phyloP scores from a whole-genome alignment of 2,888 invertebrate species.

The Antheraea assamensis region DNA sequence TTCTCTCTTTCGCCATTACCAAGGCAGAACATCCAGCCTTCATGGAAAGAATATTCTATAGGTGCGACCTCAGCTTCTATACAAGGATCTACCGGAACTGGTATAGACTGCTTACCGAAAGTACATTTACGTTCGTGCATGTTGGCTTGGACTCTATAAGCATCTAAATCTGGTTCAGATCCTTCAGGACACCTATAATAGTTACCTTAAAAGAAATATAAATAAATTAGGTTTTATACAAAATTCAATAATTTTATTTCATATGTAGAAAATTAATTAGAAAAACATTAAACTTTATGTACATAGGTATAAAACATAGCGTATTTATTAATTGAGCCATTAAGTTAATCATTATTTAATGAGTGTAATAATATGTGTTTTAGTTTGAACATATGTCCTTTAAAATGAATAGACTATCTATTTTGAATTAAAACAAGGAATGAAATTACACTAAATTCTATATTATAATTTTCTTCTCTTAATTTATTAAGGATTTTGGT shows the following conservation, averaged over 20 bases:
- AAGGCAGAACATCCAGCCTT: slow-evolving; percentile 78
- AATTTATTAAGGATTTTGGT: too few relatives aligned
- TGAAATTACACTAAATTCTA: too few relatives aligned
- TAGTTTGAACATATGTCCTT: too few relatives aligned
- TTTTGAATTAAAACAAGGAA: too few relatives aligned
- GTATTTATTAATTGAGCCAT: too few relatives aligned
- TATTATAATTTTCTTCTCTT: too few relatives aligned
- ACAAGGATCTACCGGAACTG: slow-evolving; percentile 67
- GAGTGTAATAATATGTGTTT: too few relatives aligned
- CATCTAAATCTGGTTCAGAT: slow-evolving; percentile 70
- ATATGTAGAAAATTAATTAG: not conserved
- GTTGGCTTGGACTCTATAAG: slow-evolving; percentile 68
- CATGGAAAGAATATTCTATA: slow-evolving; percentile 73
- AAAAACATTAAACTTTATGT: too few relatives aligned
- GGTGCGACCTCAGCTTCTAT: slow-evolving; percentile 76
- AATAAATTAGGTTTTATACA: not conserved
- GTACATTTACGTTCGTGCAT: slow-evolving; percentile 76
- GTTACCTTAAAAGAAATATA: slow-evolving; percentile 49
- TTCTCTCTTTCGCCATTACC: slow-evolving; percentile 74
- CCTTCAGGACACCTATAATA: slow-evolving; percentile 69
- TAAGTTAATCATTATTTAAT: too few relatives aligned
- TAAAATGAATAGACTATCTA: too few relatives aligned
- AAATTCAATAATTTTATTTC: not conserved
- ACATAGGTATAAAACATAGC: not conserved
- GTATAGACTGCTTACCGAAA: slow-evolving; percentile 54